phyloP scores from a whole-genome alignment of 1,140 invertebrate genomes.

The Scylla paramamosain region DNA sequence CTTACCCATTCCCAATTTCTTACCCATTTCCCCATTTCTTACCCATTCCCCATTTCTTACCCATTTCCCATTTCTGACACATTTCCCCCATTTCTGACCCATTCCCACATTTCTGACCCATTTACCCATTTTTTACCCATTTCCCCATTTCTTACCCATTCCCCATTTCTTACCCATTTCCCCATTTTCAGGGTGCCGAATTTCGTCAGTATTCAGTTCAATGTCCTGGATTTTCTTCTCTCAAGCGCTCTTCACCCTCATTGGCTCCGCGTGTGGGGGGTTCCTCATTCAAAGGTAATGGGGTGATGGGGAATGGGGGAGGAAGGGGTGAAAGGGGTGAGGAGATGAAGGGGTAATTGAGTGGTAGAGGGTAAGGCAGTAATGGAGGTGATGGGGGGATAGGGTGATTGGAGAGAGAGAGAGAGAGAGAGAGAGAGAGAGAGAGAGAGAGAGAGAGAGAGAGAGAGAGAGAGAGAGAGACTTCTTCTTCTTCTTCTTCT shows the following conservation, averaged over 20 bases:
- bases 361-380: background rate
- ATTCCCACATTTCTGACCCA: background rate
- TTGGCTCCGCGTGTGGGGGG: constrained; percentile 82
- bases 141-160: background rate
- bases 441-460: background rate
- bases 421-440: constrained; percentile 40
- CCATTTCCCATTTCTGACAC: constrained; percentile 39
- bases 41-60: constrained; percentile 29
- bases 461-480: constrained; percentile 25
- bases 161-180: background rate
- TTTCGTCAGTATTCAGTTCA: constrained; percentile 80
- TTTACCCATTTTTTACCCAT: background rate
- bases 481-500: background rate
- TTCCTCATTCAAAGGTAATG: constrained; percentile 81
- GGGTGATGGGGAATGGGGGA: background rate
- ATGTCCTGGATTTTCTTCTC: constrained; percentile 83
- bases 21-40: background rate
- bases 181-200: constrained; percentile 79
- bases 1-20: background rate
- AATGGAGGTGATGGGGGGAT: background rate
- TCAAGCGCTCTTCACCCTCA: constrained; percentile 81
- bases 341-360: no score
- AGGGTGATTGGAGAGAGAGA: background rate
- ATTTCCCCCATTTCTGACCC: background rate
- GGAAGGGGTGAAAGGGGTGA: background rate